A percentile compares a stretch with the other conserved stretches of the same genome.
phyloP scores from a whole-genome alignment of 1,140 invertebrate genomes.

The Aphidius ervi region DNA sequence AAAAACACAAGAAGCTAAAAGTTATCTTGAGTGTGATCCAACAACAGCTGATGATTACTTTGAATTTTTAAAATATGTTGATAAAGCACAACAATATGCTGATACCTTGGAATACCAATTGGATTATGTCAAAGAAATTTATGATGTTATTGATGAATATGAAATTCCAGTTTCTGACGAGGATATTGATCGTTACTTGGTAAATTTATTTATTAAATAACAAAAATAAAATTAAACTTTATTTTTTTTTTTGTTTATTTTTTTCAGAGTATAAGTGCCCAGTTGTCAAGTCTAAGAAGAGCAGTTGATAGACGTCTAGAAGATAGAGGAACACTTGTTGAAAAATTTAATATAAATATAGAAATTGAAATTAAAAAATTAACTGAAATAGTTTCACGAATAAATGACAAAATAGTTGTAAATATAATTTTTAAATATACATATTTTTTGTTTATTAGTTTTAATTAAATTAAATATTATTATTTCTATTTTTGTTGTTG shows the following conservation, averaged over 20 bases:
- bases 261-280: conserved; percentile 35
- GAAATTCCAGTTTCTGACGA: conserved; percentile 60
- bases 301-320: conserved; percentile 56
- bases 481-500: no score
- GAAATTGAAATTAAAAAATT: conserved; percentile 62
- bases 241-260: conserved; percentile 6
- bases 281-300: conserved; percentile 40
- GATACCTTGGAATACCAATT: conserved; percentile 62
- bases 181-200: conserved; percentile 61
- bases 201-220: conserved; percentile 26
- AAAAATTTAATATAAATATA: conserved; percentile 57
- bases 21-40: conserved; percentile 61
- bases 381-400: conserved; percentile 62
- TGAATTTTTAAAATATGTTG: conserved; percentile 65
- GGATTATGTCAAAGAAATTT: conserved; percentile 68
- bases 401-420: conserved; percentile 62
- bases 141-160: conserved; percentile 70
- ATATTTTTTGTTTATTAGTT: neutral
- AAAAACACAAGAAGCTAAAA: conserved; percentile 59
- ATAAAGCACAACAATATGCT: conserved; percentile 58
- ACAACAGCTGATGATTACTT: conserved; percentile 64
- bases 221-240: conserved; percentile 7
- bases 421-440: conserved; percentile 7
- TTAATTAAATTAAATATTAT: neutral
- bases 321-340: conserved; percentile 54